Base-by-base conservation (phyloP, 2,888 invertebrate species). In the Thelaira solivaga region DNA sequence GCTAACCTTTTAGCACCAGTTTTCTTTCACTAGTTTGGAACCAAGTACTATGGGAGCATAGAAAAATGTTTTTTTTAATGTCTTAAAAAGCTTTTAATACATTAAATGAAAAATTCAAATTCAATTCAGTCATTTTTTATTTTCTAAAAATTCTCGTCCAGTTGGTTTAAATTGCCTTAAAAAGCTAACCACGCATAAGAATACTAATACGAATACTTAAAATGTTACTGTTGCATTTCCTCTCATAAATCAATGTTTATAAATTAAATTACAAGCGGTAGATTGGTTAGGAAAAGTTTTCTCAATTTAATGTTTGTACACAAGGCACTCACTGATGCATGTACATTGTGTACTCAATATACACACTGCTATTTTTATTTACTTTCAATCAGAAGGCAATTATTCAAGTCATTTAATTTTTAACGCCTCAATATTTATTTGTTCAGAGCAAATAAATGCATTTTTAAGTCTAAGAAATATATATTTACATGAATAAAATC, bases 381-480 rank as follows among this genome's bases (percentile, higher is more conserved):
- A 74, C 67, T 61, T 67, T 67, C 39, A 26, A 47, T 16, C 45
- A 51, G 59, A 16, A 57, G 53, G 75, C 84, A 84, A 83, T 84
- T 84, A 83, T 83, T 82, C 82, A 81, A 81, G 77, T 83, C 81
- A 84, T 84, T 84, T 84, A 75, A 83, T 73, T 79, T 84, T 83
- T 81, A 83, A 83, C 84, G 84, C 84, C 83, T 83, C 73, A 67
- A 76, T 68, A 62, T 75, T 75, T 68, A 71, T 76, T 64, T 59
- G 41, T 31, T 41, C n/a, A 7, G 18, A 39, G 18, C 24, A 51
- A 8, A 8, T 24, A 45, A 13, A 26, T 36, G 34, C 20, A 1
- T 16, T 1, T 26, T n/a, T 16, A 11, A 10, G 11, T 62, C 16
- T 36, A 36, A 36, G n/a, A 36, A 10, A 36, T n/a, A 13, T 4